Conservation (phyloP, 2,888 invertebrate genomes). For the Eupithecia dodoneata region DNA sequence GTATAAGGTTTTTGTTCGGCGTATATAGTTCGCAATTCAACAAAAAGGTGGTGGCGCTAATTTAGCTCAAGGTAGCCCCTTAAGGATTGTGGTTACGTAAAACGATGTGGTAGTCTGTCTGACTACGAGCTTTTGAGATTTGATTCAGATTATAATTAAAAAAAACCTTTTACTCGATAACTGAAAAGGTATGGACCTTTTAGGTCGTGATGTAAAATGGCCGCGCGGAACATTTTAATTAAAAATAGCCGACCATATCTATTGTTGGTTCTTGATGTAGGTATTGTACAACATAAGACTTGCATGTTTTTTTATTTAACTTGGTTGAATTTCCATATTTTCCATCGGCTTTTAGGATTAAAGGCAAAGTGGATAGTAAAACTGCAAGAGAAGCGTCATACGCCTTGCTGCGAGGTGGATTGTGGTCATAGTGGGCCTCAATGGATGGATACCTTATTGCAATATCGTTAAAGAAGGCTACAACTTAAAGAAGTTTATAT, state of each 20-base stretch:
- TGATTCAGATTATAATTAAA: neutral
- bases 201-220: neutral
- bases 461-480: too few species aligned
- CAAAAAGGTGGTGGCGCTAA: neutral
- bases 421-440: too few species aligned
- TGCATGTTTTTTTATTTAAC: too few species aligned
- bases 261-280: too few species aligned
- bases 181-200: neutral
- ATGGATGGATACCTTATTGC: too few species aligned
- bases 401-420: too few species aligned
- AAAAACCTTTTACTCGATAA: neutral
- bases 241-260: neutral
- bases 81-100: slow-evolving; percentile 8
- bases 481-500: too few species aligned
- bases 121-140: neutral
- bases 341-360: too few species aligned
- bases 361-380: too few species aligned
- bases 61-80: neutral
- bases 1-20: neutral
- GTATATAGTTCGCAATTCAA: neutral
- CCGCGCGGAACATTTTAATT: neutral
- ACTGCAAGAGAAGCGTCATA: too few species aligned
- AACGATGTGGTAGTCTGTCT: neutral
- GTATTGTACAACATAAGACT: too few species aligned
- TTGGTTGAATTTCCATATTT: too few species aligned